Conservation (phyloP, 2,113 vertebrate genomes). For the Oreochromis tanganicae region DNA sequence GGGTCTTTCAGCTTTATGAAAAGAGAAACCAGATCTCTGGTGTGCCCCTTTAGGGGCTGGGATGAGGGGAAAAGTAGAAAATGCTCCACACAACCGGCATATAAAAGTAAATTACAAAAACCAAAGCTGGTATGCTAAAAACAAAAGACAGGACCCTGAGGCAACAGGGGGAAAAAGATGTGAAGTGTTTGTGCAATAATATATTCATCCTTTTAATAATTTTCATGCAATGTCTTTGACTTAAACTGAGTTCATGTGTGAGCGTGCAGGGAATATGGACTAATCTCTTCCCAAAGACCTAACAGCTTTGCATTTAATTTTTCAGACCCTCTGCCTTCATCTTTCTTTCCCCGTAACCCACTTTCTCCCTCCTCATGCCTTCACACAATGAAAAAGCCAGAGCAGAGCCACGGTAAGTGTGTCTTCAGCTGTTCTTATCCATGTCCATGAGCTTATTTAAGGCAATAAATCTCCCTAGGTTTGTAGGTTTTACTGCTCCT, state of each 20-base stretch:
- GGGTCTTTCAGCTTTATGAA: background rate
- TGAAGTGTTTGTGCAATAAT: background rate
- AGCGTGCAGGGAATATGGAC: background rate
- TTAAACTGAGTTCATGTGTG: conserved; percentile 23
- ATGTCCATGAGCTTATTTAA: conserved; percentile 33
- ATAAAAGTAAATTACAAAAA: background rate
- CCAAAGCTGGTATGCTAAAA: background rate
- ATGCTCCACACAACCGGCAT: background rate
- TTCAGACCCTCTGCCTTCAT: conserved; percentile 34
- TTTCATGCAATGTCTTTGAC: background rate
- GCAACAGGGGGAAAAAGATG: background rate
- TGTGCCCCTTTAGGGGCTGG: background rate
- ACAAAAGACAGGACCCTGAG: background rate
- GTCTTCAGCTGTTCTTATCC: conserved; percentile 23
- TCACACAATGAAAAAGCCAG: conserved; percentile 21
- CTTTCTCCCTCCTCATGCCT: background rate
- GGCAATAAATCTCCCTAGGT: conserved; percentile 37
- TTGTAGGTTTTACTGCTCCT: conserved; percentile 22
- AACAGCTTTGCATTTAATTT: conserved; percentile 53
- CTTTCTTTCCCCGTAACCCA: conserved; percentile 12
- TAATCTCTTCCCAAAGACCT: conserved; percentile 43
- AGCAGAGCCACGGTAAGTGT: background rate
- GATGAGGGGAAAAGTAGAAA: background rate
- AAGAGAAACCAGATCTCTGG: background rate
- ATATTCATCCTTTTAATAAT: background rate